These are phyloP conservation scores for Villa cingulata DNA, from an alignment of 2,888 invertebrate species.

Conservation along the genomic window DNA sequence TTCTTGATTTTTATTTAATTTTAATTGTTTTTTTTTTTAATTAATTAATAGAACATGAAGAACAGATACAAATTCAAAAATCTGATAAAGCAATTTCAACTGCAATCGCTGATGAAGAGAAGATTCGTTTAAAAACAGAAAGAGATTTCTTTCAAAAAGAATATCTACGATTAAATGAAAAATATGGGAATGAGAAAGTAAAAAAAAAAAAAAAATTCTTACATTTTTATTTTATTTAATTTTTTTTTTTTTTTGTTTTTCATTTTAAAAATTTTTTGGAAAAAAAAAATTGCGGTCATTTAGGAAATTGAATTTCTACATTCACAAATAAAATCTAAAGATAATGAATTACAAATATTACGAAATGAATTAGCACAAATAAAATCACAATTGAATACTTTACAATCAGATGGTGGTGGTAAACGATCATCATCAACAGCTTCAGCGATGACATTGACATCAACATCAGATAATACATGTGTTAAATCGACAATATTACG, in stretches of 20 bases:
- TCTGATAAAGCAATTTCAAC: conserved; percentile 14
- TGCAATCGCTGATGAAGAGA: conserved; percentile 24
- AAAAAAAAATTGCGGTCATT: too few species aligned
- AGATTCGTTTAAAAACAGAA: conserved; percentile 28
- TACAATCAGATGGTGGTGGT: neutral
- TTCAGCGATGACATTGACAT: conserved; percentile 11
- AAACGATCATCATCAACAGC: neutral
- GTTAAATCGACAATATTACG: conserved; percentile 31
- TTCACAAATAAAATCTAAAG: conserved; percentile 29
- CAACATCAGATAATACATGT: conserved; percentile 21
- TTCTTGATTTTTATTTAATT: too few species aligned
- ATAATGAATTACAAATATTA: conserved; percentile 26
- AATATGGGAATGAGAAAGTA: conserved; percentile 25
- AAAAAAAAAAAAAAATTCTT: neutral
- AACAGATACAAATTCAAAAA: neutral
- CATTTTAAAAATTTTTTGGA: neutral
- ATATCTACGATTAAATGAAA: conserved; percentile 27
- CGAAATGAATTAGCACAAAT: conserved; percentile 20
- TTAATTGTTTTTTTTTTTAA: neutral
- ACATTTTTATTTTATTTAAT: neutral
- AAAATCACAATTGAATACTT: neutral
- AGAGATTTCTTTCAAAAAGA: conserved; percentile 35
- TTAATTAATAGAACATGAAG: conserved; percentile 2
- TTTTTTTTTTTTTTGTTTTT: neutral
- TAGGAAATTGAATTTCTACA: conserved; percentile 28